Evolutionary conservation across 2,888 invertebrate genomes (phyloP).

Genomic region (Ctenicera cuprea): DNA sequence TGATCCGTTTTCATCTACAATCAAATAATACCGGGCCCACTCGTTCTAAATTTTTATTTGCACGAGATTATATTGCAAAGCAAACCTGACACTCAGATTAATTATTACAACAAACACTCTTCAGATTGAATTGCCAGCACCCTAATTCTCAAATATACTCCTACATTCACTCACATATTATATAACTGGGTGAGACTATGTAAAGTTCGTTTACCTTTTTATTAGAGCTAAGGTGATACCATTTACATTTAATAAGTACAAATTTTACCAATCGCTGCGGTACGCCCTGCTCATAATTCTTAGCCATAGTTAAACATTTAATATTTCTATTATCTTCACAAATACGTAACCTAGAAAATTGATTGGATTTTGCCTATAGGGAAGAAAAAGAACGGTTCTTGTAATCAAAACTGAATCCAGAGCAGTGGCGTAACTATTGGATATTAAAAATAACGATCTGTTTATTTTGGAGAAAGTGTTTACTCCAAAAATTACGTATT

Average conservation of each 20-base stretch:
- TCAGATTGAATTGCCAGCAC: constrained; percentile 4
- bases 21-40: constrained; percentile 60
- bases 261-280: too few species aligned
- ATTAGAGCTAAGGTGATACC: too few species aligned
- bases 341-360: constrained; percentile 13
- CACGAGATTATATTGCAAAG: constrained; percentile 33
- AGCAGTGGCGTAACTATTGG: neutral
- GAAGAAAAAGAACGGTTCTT: constrained; percentile 7
- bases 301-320: neutral
- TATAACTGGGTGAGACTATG: too few species aligned
- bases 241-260: too few species aligned
- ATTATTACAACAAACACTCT: constrained; percentile 23
- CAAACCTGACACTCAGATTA: constrained; percentile 14
- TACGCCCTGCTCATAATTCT: too few species aligned
- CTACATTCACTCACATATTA: neutral
- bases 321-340: constrained; percentile 11
- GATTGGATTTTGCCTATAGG: constrained; percentile 21
- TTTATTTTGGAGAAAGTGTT: neutral
- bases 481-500: too few species aligned
- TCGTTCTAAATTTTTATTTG: constrained; percentile 48
- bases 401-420: constrained; percentile 9
- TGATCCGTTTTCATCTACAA: constrained; percentile 62
- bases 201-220: too few species aligned
- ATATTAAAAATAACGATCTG: too few species aligned
- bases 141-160: too few species aligned